phyloP scores from a whole-genome alignment of 1,140 invertebrate genomes.

The Stegodyphus dumicola region DNA sequence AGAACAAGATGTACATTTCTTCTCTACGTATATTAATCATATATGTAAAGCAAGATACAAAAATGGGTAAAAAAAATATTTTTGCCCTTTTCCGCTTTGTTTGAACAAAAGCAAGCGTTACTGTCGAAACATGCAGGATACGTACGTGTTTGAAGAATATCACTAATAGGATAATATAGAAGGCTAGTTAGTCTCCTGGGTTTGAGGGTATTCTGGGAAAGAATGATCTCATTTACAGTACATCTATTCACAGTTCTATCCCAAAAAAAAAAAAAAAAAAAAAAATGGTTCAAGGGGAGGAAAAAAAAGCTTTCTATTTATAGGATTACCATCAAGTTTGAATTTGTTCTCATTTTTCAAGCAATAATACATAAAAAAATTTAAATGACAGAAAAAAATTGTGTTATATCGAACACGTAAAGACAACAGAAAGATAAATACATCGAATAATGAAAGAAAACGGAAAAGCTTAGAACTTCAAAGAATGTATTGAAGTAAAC shows the following conservation, averaged over 20 bases:
- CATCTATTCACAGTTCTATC: not conserved
- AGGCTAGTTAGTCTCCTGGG: slow-evolving; percentile 24
- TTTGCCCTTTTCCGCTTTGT: not conserved
- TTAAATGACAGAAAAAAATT: no score
- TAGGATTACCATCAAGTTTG: slow-evolving; percentile 27
- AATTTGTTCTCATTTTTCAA: not conserved
- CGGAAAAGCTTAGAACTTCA: no score
- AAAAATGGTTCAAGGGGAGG: not conserved
- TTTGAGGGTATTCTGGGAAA: not conserved
- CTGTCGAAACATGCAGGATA: slow-evolving; percentile 19
- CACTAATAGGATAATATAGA: slow-evolving; percentile 27
- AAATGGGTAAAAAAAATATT: not conserved
- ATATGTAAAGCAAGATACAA: slow-evolving; percentile 26
- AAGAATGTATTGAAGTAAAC: no score
- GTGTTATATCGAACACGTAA: not conserved
- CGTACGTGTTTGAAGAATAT: slow-evolving; percentile 8
- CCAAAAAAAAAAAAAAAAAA: not conserved
- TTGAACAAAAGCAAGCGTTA: not conserved
- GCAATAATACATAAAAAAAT: slow-evolving; percentile 15
- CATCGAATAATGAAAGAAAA: no score
- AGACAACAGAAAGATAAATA: not conserved
- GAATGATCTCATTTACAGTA: slow-evolving; percentile 26
- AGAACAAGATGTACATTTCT: slow-evolving; percentile 47
- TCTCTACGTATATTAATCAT: slow-evolving; percentile 39
- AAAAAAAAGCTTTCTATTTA: slow-evolving; percentile 12